Percentiles rank a stretch among this genome's conserved stretches.
These are phyloP conservation scores for Leuciscus idus DNA, from an alignment of 2,113 vertebrate species.

Conservation along the genomic window DNA sequence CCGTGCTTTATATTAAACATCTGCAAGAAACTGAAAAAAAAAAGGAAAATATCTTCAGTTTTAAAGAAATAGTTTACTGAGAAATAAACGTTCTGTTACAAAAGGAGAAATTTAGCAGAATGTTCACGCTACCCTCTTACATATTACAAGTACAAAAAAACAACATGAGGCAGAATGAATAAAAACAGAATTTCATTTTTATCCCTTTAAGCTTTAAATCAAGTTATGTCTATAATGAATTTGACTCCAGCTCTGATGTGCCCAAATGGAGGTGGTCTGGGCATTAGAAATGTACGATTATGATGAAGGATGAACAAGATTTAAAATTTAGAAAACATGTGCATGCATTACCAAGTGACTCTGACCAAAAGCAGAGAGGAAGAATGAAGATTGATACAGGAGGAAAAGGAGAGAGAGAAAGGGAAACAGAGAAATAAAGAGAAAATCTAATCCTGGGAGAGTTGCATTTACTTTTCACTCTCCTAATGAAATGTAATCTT, in stretches of 20 bases:
- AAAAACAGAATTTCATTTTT: neutral
- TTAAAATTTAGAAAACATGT: neutral
- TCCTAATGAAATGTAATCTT: constrained; percentile 66
- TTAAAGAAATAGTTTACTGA: no score
- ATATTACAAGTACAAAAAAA: neutral
- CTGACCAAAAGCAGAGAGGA: constrained; percentile 49
- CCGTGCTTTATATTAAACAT: neutral
- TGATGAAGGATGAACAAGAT: neutral
- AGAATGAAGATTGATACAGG: constrained; percentile 61
- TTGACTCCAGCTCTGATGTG: neutral
- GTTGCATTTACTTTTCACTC: constrained; percentile 63
- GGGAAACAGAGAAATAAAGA: constrained; percentile 39
- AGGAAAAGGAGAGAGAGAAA: constrained; percentile 56
- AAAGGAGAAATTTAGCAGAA: constrained; percentile 5
- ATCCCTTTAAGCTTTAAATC: constrained; percentile 7
- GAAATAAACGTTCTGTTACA: neutral
- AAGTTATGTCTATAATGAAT: constrained; percentile 32
- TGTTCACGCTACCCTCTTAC: neutral
- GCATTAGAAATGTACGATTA: neutral
- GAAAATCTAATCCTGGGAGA: constrained; percentile 3
- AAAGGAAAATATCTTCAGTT: neutral
- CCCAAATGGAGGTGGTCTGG: neutral
- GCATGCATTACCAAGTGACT: constrained; percentile 17
- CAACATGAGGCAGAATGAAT: neutral
- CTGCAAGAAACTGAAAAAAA: neutral